Evolutionary conservation across 2,888 invertebrate genomes (phyloP), one percentile per base, ranked within the genome.

Genomic region (Kryphioiulus occultus): DNA sequence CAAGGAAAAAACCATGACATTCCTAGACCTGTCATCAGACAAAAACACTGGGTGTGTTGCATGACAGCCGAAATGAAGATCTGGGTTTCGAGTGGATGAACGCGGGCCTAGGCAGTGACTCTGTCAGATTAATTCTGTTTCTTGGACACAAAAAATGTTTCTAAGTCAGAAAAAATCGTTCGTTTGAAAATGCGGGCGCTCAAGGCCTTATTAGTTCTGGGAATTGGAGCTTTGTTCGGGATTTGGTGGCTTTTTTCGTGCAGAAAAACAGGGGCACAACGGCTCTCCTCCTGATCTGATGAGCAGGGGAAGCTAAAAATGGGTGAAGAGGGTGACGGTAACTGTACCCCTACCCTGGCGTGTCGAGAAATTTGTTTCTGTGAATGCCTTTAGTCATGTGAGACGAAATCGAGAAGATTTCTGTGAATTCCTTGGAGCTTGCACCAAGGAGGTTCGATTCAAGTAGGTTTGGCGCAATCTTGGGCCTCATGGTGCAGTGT

Each of bases 151-250:
- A 53, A 35, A 35, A n/a, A n/a, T n/a, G n/a, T n/a, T n/a, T n/a
- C n/a, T n/a, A n/a, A n/a, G n/a, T n/a, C n/a, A n/a, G n/a, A n/a
- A 47, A 47, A 53, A 53, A 53, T n/a, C 53, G 5, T 53, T 53
- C 53, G 19, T 53, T 53, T 53, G 19, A 19, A 53, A 53, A 19
- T 53, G n/a, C 5, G 12, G 19, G 53, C 53, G 53, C 53, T 53
- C n/a, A 53, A 53, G 53, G 53, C 53, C 53, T 53, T 53, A 53
- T 53, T 53, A 53, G 53, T 53, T 53, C 53, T 53, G 53, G 53
- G 53, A 53, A 53, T 53, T 19, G 53, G n/a, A 53, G 17, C 53
- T 53, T 53, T 53, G 53, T 53, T 53, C n/a, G 53, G 19, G 47
- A 47, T 17, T 47, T 47, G 47, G 47, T 17, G 17, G 17, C n/a